Evolutionary conservation across 1,140 invertebrate genomes (phyloP).

Genomic region (Drosophila tropicalis): DNA sequence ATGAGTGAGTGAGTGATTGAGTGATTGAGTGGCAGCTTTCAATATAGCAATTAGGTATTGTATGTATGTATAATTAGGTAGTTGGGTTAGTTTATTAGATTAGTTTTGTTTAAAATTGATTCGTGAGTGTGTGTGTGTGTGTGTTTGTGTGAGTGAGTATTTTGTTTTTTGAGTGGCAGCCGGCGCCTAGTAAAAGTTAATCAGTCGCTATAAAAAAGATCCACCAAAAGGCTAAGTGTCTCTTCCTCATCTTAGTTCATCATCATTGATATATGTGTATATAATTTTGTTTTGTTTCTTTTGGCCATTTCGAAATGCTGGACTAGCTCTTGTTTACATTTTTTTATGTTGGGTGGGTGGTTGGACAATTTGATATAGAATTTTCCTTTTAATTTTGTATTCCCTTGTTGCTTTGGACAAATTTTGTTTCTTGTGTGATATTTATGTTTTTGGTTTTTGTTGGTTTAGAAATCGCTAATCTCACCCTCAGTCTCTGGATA

Average conservation of each 20-base stretch:
- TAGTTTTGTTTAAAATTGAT: slow-evolving; percentile 54
- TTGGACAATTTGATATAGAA: slow-evolving; percentile 38
- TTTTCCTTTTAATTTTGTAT: slow-evolving; percentile 12
- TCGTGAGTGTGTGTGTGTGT: slow-evolving; percentile 11
- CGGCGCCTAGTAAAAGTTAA: slow-evolving; percentile 77
- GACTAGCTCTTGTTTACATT: slow-evolving; percentile 54
- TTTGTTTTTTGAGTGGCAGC: slow-evolving; percentile 57
- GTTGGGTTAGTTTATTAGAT: slow-evolving; percentile 71
- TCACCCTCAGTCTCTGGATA: slow-evolving; percentile 88
- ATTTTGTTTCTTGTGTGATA: slow-evolving; percentile 51
- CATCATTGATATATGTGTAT: slow-evolving; percentile 34
- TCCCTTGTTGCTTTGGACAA: slow-evolving; percentile 44
- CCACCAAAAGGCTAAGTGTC: slow-evolving; percentile 31
- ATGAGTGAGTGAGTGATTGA: slow-evolving; percentile 25
- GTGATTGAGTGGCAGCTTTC: slow-evolving; percentile 60
- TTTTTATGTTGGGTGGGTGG: slow-evolving; percentile 12
- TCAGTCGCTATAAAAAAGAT: slow-evolving; percentile 70
- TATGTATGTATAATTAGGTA: slow-evolving; percentile 58
- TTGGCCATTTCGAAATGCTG: slow-evolving; percentile 66
- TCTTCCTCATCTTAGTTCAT: slow-evolving; percentile 34
- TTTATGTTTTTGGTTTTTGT: slow-evolving; percentile 12
- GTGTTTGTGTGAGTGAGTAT: not conserved
- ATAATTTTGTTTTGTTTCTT: slow-evolving; percentile 39
- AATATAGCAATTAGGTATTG: slow-evolving; percentile 53
- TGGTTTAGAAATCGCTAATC: slow-evolving; percentile 86